Evolutionary conservation across 2,888 invertebrate genomes (phyloP).

Genomic region (Hypercompe scribonia): DNA sequence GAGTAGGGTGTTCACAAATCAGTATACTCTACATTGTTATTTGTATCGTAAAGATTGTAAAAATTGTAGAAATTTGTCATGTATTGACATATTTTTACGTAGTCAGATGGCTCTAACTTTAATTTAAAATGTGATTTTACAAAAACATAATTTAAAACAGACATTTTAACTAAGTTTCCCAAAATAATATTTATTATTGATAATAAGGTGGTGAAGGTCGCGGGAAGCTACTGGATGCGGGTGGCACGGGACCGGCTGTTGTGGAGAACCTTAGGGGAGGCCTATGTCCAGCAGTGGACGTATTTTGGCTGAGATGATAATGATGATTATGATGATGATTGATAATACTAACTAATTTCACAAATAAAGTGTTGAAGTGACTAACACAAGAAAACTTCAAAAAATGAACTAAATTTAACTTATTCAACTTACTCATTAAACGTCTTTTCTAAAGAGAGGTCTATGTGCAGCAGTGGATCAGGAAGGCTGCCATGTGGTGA

Average conservation of each 20-base stretch:
- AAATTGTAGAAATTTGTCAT: background rate
- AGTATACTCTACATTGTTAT: background rate
- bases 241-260: no score
- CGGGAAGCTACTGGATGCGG: no score
- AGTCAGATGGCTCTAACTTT: background rate
- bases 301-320: no score
- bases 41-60: background rate
- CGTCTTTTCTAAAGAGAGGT: no score
- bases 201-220: no score
- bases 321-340: no score
- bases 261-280: no score
- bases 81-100: background rate
- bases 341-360: no score
- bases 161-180: background rate
- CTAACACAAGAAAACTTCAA: background rate
- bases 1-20: slow-evolving; percentile 38
- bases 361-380: background rate
- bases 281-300: no score
- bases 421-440: no score
- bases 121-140: background rate
- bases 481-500: no score
- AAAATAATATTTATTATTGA: background rate
- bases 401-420: background rate
- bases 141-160: background rate
- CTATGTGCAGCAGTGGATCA: no score